Evolutionary conservation across 2,797 vertebrate genomes (phyloP).

Genomic region (Phalanger gymnotis): DNA sequence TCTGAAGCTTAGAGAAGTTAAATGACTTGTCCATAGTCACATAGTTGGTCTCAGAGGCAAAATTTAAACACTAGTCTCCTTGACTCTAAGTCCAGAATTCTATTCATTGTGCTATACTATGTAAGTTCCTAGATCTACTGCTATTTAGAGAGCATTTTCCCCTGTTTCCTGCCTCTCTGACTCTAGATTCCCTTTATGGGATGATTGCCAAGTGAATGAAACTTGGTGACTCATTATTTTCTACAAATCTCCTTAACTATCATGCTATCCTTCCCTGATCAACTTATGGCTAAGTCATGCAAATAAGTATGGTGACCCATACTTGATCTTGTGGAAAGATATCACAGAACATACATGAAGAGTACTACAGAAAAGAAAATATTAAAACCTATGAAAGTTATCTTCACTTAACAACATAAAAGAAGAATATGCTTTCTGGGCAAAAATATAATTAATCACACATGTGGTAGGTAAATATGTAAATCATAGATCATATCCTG

Average conservation of each 20-base stretch:
- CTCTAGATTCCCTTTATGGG: background rate
- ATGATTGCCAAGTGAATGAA: background rate
- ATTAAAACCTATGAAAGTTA: background rate
- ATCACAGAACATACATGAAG: background rate
- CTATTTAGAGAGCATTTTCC: no score
- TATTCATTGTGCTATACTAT: no score
- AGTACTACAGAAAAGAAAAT: background rate
- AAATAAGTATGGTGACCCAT: background rate
- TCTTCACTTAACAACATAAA: background rate
- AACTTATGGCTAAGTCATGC: background rate
- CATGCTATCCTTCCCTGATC: background rate
- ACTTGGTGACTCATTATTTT: background rate
- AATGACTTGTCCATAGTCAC: no score
- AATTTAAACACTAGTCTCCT: no score
- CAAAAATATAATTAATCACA: background rate
- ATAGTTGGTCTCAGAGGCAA: no score
- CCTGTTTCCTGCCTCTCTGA: no score
- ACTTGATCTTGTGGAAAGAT: background rate
- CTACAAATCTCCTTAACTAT: background rate
- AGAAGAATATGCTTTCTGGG: background rate
- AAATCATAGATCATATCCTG: background rate
- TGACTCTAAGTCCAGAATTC: no score
- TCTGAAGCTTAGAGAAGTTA: no score
- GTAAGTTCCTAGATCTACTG: no score
- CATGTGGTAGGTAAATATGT: background rate